phyloP scores from a whole-genome alignment of 2,888 invertebrate genomes.

The Apodemia mormo region DNA sequence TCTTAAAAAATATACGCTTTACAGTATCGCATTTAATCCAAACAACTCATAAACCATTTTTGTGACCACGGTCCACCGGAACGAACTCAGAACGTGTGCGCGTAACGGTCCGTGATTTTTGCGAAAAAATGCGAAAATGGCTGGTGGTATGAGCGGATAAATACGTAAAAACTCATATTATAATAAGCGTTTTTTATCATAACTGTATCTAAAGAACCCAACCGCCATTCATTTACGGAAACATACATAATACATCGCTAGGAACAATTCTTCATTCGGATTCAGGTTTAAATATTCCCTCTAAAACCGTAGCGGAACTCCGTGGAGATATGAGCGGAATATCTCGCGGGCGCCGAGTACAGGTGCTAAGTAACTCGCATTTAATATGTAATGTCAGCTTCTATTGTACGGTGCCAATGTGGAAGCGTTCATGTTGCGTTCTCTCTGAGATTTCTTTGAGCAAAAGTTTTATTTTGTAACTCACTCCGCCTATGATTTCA shows the following conservation, averaged over 20 bases:
- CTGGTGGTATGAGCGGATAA: no score
- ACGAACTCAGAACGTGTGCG: no score
- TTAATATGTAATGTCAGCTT: slow-evolving; percentile 31
- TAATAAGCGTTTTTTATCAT: background rate
- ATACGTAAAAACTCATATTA: no score
- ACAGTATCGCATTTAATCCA: no score
- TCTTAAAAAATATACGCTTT: no score
- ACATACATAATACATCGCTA: slow-evolving; percentile 47
- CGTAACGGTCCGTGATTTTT: no score
- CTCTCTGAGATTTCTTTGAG: background rate
- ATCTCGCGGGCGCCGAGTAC: slow-evolving; percentile 23
- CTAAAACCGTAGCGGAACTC: slow-evolving; percentile 41
- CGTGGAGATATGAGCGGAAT: slow-evolving; percentile 28
- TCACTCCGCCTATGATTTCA: background rate
- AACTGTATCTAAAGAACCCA: slow-evolving; percentile 28
- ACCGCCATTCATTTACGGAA: slow-evolving; percentile 45
- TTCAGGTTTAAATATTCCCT: slow-evolving; percentile 58
- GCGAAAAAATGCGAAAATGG: no score
- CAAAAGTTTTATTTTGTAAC: background rate
- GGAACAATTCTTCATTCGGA: slow-evolving; percentile 47
- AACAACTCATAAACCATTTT: no score
- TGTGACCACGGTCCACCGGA: no score
- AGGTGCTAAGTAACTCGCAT: slow-evolving; percentile 28
- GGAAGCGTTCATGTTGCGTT: background rate
- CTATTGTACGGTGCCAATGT: background rate